phyloP scores from a whole-genome alignment of 1,140 invertebrate genomes.

The Cataglyphis hispanica region DNA sequence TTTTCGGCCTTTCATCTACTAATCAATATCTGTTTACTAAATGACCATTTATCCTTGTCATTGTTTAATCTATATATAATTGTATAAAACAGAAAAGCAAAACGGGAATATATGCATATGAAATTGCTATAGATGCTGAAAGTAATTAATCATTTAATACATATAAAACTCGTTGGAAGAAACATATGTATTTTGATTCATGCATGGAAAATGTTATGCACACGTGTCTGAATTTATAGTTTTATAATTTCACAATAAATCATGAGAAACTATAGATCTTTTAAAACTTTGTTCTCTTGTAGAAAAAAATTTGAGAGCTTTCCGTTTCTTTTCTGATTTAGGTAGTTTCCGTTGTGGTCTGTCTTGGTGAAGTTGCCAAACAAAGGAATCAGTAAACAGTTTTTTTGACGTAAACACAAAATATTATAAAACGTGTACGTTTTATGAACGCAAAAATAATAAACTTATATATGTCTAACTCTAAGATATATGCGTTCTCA shows the following conservation, averaged over 20 bases:
- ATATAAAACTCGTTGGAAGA: background rate
- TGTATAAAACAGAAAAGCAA: background rate
- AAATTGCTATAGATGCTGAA: background rate
- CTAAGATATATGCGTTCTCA: too few species aligned
- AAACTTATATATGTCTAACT: constrained; percentile 14
- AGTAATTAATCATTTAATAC: background rate
- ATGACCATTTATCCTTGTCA: constrained; percentile 9
- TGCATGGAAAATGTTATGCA: background rate
- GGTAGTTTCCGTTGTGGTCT: background rate
- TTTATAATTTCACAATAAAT: background rate
- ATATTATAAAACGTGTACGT: background rate
- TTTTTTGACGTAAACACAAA: constrained; percentile 8
- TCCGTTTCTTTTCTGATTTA: constrained; percentile 20
- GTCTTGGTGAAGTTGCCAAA: background rate
- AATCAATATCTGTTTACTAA: constrained; percentile 14
- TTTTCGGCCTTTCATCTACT: background rate
- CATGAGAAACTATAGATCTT: background rate
- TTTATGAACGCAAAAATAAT: background rate
- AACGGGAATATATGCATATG: background rate
- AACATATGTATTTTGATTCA: background rate
- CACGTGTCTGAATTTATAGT: constrained; percentile 12
- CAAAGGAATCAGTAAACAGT: constrained; percentile 25
- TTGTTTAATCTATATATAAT: background rate
- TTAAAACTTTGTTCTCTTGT: background rate
- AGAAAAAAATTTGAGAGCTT: background rate